A percentile compares a stretch with the other conserved stretches of the same genome.
Evolutionary conservation across 2,888 invertebrate genomes (phyloP).

Genomic region (Hyposoter didymator): DNA sequence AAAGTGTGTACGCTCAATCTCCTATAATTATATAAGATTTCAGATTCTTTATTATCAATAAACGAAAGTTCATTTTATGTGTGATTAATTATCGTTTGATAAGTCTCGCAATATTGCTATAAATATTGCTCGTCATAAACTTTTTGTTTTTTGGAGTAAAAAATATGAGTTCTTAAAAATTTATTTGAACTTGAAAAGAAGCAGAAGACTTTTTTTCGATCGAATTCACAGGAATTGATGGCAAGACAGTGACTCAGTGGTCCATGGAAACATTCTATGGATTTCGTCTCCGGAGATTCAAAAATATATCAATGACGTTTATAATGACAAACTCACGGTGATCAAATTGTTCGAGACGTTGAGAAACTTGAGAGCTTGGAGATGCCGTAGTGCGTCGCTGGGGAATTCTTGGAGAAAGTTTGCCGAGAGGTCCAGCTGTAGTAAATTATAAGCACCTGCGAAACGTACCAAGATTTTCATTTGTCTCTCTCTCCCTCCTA

Average conservation of each 20-base stretch:
- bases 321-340: conserved; percentile 86
- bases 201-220: neutral
- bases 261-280: neutral
- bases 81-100: neutral
- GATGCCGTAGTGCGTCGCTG: conserved; percentile 89
- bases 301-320: neutral
- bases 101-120: neutral
- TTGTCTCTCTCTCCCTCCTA: neutral
- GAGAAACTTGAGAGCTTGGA: conserved; percentile 89
- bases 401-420: conserved; percentile 95
- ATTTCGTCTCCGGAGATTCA: neutral
- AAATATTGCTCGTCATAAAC: neutral
- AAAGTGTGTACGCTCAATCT: conserved; percentile 90
- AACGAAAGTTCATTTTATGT: neutral
- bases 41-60: neutral
- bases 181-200: neutral
- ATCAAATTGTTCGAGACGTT: conserved; percentile 95
- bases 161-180: neutral
- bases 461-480: conserved; percentile 38
- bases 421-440: conserved; percentile 93
- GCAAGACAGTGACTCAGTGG: neutral
- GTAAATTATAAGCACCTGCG: conserved; percentile 89
- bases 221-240: neutral
- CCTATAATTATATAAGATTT: conserved; percentile 85
- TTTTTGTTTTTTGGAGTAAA: neutral